Conservation (phyloP, 2,113 vertebrate species). For the Syngnathoides biaculeatus region DNA sequence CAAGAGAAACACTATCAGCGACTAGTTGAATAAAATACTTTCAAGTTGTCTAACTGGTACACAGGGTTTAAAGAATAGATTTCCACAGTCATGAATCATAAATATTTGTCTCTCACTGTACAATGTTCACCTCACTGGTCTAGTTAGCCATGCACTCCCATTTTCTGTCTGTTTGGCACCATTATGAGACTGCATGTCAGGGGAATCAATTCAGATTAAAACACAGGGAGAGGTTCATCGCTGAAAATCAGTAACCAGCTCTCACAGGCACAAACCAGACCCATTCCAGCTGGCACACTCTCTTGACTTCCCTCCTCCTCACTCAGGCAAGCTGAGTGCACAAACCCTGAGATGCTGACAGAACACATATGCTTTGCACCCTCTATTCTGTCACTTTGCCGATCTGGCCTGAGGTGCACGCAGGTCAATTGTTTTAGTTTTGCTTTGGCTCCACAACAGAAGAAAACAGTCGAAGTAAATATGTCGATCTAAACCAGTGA, state of each 20-base stretch:
- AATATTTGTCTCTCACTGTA: constrained; percentile 40
- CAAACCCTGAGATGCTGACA: constrained; percentile 33
- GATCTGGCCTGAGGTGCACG: constrained; percentile 1
- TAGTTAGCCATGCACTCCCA: constrained; percentile 44
- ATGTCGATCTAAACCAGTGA: no score
- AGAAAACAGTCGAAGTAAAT: background rate
- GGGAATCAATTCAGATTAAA: constrained; percentile 64
- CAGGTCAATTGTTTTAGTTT: constrained; percentile 6
- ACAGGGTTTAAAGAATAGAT: constrained; percentile 14
- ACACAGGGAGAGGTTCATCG: constrained; percentile 49
- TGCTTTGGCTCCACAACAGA: constrained; percentile 8
- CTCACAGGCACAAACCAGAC: constrained; percentile 45
- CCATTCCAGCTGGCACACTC: constrained; percentile 54
- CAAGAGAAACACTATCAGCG: background rate
- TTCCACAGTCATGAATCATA: constrained; percentile 28
- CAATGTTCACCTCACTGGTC: constrained; percentile 41
- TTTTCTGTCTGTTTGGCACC: constrained; percentile 59
- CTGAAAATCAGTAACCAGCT: constrained; percentile 57
- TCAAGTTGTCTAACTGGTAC: background rate
- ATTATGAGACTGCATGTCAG: constrained; percentile 60
- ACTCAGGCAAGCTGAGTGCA: constrained; percentile 33
- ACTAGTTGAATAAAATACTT: background rate
- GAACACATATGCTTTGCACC: constrained; percentile 33
- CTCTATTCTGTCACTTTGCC: constrained; percentile 6
- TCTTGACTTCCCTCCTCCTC: constrained; percentile 24